Conservation (phyloP, 1,140 invertebrate species). For the Cydia amplana region DNA sequence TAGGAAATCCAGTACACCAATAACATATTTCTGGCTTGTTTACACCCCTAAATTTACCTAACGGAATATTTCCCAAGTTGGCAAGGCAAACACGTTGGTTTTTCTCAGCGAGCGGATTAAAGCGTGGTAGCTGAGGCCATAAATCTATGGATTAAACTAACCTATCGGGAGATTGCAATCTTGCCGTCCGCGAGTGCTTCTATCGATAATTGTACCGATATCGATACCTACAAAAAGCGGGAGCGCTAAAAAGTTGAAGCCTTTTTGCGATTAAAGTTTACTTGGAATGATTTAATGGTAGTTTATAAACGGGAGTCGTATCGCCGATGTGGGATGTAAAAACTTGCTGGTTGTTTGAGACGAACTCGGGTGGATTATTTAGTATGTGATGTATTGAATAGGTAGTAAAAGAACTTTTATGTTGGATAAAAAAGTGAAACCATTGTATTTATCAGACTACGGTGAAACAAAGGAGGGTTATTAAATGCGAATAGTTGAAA, state of each 20-base stretch:
- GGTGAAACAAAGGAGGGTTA: background rate
- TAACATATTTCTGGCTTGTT: slow-evolving; percentile 26
- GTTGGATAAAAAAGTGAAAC: background rate
- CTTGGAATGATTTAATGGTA: slow-evolving; percentile 32
- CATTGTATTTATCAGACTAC: background rate
- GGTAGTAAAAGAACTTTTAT: background rate
- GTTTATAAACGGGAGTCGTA: slow-evolving; percentile 13
- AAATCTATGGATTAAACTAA: slow-evolving; percentile 72
- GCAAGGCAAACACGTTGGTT: slow-evolving; percentile 34
- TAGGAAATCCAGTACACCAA: slow-evolving; percentile 9
- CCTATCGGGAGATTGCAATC: slow-evolving; percentile 68
- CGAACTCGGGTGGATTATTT: background rate
- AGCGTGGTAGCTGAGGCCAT: slow-evolving; percentile 53
- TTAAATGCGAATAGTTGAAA: background rate
- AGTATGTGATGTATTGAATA: background rate
- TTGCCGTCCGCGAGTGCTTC: slow-evolving; percentile 50
- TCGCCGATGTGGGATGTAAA: slow-evolving; percentile 22
- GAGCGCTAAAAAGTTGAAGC: slow-evolving; percentile 30
- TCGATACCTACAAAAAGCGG: slow-evolving; percentile 29
- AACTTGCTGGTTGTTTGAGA: slow-evolving; percentile 8
- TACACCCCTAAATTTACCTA: slow-evolving; percentile 31
- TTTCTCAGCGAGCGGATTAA: slow-evolving; percentile 48
- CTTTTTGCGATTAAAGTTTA: slow-evolving; percentile 30
- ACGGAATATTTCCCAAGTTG: slow-evolving; percentile 32
- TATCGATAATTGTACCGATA: slow-evolving; percentile 62